Percentiles rank a stretch among this genome's conserved stretches.
Conservation (phyloP, 2,888 invertebrate species). For the Ceramica pisi region DNA sequence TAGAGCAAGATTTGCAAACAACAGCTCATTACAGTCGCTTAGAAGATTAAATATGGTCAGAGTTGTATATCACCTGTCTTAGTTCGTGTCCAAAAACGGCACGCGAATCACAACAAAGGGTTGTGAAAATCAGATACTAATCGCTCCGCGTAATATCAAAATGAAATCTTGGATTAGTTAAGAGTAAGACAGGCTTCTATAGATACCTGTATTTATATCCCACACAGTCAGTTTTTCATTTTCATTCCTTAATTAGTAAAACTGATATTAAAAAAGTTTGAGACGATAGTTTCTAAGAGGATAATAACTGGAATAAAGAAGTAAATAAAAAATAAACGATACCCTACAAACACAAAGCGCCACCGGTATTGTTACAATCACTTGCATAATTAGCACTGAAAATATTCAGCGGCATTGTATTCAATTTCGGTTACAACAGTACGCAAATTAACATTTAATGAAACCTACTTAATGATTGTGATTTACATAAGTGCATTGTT, state of each 20-base stretch:
- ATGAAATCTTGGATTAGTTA: not conserved
- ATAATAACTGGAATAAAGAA: conserved; percentile 6
- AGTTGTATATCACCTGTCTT: not conserved
- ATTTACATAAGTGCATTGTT: conserved; percentile 44
- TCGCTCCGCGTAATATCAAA: not conserved
- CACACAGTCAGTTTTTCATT: not conserved
- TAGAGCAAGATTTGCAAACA: not conserved
- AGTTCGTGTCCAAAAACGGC: too few relatives aligned
- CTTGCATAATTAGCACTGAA: conserved; percentile 50
- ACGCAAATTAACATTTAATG: conserved; percentile 54
- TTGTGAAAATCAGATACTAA: conserved; percentile 1
- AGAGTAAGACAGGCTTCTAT: not conserved
- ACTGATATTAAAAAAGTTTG: not conserved
- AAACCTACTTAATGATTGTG: conserved; percentile 40
- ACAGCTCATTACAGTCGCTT: not conserved
- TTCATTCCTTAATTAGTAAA: not conserved
- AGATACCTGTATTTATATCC: too few relatives aligned
- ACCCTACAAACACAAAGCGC: conserved; percentile 13
- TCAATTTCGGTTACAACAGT: conserved; percentile 36
- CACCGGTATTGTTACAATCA: conserved; percentile 19
- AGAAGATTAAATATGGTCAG: not conserved
- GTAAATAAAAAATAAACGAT: conserved; percentile 15
- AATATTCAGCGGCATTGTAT: conserved; percentile 47
- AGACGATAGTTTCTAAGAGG: not conserved
- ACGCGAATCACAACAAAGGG: not conserved